Evolutionary conservation across 2,113 vertebrate species (phyloP), one percentile per base, ranked within the genome.

Genomic region (Hassar affinis): DNA sequence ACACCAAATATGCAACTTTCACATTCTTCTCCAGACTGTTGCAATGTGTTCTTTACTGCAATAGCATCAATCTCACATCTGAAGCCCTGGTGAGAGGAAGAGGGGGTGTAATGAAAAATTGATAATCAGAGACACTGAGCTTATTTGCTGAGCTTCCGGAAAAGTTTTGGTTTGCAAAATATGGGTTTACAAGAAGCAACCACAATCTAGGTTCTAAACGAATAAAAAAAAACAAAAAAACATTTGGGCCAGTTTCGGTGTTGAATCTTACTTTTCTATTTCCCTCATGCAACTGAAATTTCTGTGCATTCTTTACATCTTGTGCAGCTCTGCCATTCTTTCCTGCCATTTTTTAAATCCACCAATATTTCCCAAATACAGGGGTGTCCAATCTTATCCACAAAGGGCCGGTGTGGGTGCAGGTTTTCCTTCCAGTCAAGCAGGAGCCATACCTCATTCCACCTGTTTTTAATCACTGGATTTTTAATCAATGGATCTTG

Each of bases 71-170:
- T 78, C n/a, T 82, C 5, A 27, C 25, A 10, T 79, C 45, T 64
- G 69, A 8, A 11, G 27, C 59, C 20, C n/a, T 59, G 45, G 59
- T 72, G 80, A 9, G 17, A 77, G 72, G 47, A 71, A 76, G 71
- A 56, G 33, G 20, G 59, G 45, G 71, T 64, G 64, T 49, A 14
- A 74, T 84, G 61, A 82, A 82, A 81, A 56, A 82, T 79, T 74
- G 38, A 84, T 85, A 56, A 82, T 25, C 30, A 25, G 79, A 84
- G 75, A 86, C 69, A 72, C 38, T 51, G 74, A 54, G 56, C 68
- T 83, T 42, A 76, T 82, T 59, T 45, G 22, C 71, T 78, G 78
- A 77, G 52, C 51, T 71, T 68, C 14, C 71, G 35, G 68, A 38
- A 30, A 64, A 45, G n/a, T 33, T 78, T 68, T 27, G 42, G 66